Conservation (phyloP, 2,888 invertebrate genomes). For the Macrostomum cliftonense region DNA sequence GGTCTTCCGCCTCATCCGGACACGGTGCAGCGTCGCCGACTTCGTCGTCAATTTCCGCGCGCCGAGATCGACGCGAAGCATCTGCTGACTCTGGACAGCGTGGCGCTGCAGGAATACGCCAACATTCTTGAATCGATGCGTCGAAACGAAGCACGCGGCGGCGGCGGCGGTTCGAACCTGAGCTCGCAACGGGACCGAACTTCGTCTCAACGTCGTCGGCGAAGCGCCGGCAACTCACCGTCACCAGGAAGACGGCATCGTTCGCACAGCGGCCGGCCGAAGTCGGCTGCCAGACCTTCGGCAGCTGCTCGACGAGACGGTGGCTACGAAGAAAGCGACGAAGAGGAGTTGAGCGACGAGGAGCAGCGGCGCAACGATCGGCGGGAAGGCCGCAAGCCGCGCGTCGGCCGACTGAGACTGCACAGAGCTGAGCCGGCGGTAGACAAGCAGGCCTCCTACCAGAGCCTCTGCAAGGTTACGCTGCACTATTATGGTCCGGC, state of each 20-base stretch:
- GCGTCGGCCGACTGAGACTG: constrained; percentile 11
- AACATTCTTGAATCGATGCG: constrained; percentile 16
- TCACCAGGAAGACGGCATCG: neutral
- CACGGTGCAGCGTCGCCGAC: constrained; percentile 1
- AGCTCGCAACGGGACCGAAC: no score
- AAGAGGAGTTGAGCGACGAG: neutral
- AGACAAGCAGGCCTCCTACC: constrained; percentile 23
- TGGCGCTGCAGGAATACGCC: constrained; percentile 27
- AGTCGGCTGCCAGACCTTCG: constrained; percentile 1
- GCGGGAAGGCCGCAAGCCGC: neutral
- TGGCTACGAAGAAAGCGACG: neutral
- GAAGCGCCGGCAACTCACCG: neutral
- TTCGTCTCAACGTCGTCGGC: neutral
- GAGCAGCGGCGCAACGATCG: neutral
- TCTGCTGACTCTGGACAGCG: constrained; percentile 24
- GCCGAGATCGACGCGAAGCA: constrained; percentile 17
- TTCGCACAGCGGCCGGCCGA: neutral
- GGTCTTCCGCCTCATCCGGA: constrained; percentile 6
- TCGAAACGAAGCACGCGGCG: constrained; percentile 16
- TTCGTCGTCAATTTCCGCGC: constrained; percentile 5
- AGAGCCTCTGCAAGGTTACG: constrained; percentile 24
- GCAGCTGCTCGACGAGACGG: neutral
- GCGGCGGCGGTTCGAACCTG: constrained; percentile 6
- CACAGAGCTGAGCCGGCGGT: constrained; percentile 24
- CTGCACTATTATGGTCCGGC: constrained; percentile 32